Evolutionary conservation across 1,140 invertebrate genomes (phyloP).

Genomic region (Mamestra configurata): DNA sequence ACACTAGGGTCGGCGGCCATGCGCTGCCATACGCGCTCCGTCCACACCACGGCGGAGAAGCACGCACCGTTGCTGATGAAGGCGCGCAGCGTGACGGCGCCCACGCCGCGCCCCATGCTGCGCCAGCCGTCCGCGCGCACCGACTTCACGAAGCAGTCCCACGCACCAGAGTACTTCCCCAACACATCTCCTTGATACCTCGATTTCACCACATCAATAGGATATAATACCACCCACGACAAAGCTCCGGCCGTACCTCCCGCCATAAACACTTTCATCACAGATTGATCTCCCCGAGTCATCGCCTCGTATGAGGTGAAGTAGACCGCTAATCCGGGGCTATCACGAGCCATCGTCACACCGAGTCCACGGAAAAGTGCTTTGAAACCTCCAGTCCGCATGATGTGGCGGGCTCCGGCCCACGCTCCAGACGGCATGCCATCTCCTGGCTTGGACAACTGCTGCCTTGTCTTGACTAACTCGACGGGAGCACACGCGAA

Average conservation of each 20-base stretch:
- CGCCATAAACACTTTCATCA: conserved; percentile 90
- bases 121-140: conserved; percentile 90
- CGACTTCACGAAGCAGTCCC: conserved; percentile 92
- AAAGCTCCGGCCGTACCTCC: conserved; percentile 94
- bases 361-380: conserved; percentile 93
- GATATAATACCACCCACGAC: conserved; percentile 96
- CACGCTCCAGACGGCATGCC: conserved; percentile 75
- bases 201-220: conserved; percentile 96
- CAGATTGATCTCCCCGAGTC: conserved; percentile 84
- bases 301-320: conserved; percentile 92
- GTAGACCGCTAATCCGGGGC: conserved; percentile 89
- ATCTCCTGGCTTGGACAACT: conserved; percentile 86
- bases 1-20: conserved; percentile 63
- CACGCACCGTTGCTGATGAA: conserved; percentile 98
- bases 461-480: conserved; percentile 95
- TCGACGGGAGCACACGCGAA: conserved; percentile 96
- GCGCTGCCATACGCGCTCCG: conserved; percentile 76
- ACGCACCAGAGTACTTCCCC: conserved; percentile 90
- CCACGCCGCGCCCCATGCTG: conserved; percentile 92
- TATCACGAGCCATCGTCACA: conserved; percentile 93
- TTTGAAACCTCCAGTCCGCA: conserved; percentile 89
- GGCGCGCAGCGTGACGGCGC: conserved; percentile 93
- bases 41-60: conserved; percentile 95
- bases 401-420: conserved; percentile 91
- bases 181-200: conserved; percentile 93